These are phyloP conservation scores for Parambassis ranga DNA, from an alignment of 2,797 vertebrate genomes.

Conservation along the genomic window DNA sequence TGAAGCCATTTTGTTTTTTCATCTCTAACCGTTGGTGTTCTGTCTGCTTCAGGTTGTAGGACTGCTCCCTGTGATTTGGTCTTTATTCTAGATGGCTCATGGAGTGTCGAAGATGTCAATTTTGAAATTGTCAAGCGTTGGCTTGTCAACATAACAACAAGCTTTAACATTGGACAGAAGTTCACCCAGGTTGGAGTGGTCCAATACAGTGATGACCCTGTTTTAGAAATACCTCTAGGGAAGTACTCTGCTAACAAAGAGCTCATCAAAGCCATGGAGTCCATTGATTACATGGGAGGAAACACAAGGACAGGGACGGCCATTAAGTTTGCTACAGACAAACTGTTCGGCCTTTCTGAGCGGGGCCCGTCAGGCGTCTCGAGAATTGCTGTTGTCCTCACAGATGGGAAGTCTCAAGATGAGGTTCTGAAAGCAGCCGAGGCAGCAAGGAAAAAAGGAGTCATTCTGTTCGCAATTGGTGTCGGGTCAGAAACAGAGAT, in stretches of 20 bases:
- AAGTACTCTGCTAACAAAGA: slow-evolving; percentile 82
- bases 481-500: slow-evolving; percentile 91
- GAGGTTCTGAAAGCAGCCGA: slow-evolving; percentile 90
- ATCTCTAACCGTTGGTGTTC: slow-evolving; percentile 22
- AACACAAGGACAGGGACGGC: slow-evolving; percentile 94
- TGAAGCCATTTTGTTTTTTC: neutral
- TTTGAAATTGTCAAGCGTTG: slow-evolving; percentile 97
- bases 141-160: slow-evolving; percentile 95
- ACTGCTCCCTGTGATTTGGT: slow-evolving; percentile 94
- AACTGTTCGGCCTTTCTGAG: slow-evolving; percentile 91
- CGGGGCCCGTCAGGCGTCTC: slow-evolving; percentile 84
- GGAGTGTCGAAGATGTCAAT: slow-evolving; percentile 95
- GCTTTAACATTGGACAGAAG: slow-evolving; percentile 95
- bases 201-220: slow-evolving; percentile 94
- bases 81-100: slow-evolving; percentile 97
- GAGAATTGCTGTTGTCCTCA: slow-evolving; percentile 95
- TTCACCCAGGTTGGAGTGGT: slow-evolving; percentile 97
- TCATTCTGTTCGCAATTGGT: slow-evolving; percentile 95
- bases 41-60: slow-evolving; percentile 87
- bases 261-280: slow-evolving; percentile 87
- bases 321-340: slow-evolving; percentile 92
- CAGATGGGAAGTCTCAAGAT: slow-evolving; percentile 97
- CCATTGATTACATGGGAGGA: slow-evolving; percentile 92
- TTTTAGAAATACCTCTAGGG: slow-evolving; percentile 93
- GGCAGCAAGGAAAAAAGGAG: slow-evolving; percentile 90